Evolutionary conservation across 2,797 vertebrate genomes (phyloP).

Genomic region (Anniella stebbinsi): DNA sequence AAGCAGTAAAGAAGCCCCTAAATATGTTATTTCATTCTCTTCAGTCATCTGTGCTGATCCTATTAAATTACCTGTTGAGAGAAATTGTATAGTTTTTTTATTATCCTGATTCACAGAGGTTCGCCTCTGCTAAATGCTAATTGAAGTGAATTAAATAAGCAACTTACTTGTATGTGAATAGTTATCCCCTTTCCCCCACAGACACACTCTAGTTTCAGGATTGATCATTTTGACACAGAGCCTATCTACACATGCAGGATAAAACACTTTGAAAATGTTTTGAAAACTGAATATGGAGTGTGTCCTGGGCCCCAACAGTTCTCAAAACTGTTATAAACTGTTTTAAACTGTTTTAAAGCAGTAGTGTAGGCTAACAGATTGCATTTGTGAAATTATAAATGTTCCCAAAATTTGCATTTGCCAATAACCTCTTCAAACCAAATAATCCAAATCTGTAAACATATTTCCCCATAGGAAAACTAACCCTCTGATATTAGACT

Average conservation of each 20-base stretch:
- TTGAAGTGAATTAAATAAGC: neutral
- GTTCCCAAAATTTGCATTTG: neutral
- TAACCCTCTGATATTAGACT: neutral
- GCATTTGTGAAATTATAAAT: neutral
- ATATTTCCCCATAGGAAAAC: neutral
- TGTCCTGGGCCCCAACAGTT: too few species aligned
- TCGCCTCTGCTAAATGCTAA: neutral
- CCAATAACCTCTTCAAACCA: neutral
- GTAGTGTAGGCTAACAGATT: too few species aligned
- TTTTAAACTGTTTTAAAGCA: too few species aligned
- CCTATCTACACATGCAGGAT: too few species aligned
- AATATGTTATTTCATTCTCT: neutral
- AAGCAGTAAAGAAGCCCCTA: neutral
- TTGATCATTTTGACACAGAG: neutral
- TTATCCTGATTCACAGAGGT: neutral
- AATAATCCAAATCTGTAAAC: constrained; percentile 11
- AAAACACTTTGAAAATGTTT: too few species aligned
- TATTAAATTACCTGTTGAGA: neutral
- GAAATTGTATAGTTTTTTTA: neutral
- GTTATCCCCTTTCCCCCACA: neutral
- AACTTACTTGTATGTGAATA: neutral
- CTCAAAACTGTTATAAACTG: too few species aligned
- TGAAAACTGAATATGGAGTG: too few species aligned
- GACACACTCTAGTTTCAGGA: neutral
- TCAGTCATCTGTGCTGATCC: neutral